phyloP scores from a whole-genome alignment of 64 coral and sea anemone genomes.

The Montipora capricornis region DNA sequence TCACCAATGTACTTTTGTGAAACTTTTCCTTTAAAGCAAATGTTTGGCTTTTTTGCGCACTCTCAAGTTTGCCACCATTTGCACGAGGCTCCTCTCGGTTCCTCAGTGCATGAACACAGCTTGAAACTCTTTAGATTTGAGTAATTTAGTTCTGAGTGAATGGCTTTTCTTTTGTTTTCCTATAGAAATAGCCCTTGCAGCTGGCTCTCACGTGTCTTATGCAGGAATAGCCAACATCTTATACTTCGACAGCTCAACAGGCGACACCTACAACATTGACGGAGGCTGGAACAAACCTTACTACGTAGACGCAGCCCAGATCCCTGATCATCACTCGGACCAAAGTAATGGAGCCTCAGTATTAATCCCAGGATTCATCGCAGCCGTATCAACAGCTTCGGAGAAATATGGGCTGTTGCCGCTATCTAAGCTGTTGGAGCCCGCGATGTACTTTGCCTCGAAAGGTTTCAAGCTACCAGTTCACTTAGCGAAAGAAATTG shows the following conservation, averaged over 20 bases:
- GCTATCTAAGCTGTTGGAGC: conserved; percentile 81
- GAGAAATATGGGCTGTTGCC: conserved; percentile 71
- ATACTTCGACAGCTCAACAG: conserved; percentile 83
- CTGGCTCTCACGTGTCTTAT: conserved; percentile 77
- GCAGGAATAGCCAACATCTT: conserved; percentile 83
- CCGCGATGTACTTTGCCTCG: conserved; percentile 85
- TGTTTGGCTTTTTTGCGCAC: too few relatives aligned
- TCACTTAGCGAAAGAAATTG: conserved; percentile 79
- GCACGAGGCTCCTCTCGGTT: too few relatives aligned
- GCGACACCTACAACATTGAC: conserved; percentile 74
- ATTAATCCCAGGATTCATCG: conserved; percentile 88
- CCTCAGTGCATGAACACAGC: too few relatives aligned
- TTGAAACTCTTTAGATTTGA: neutral
- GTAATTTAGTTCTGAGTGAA: neutral
- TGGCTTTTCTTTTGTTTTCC: neutral
- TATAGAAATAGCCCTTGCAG: conserved; percentile 82
- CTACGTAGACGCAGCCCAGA: conserved; percentile 53
- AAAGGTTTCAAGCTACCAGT: conserved; percentile 81
- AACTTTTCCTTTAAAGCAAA: too few relatives aligned
- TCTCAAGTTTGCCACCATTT: too few relatives aligned
- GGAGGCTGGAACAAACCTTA: conserved; percentile 87
- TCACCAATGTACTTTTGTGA: too few relatives aligned
- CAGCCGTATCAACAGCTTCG: conserved; percentile 71
- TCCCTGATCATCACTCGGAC: conserved; percentile 60
- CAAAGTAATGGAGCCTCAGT: conserved; percentile 78